Base-by-base conservation (phyloP, 92 coral and sea anemone species). In the Umimayanthus chanpuru region DNA sequence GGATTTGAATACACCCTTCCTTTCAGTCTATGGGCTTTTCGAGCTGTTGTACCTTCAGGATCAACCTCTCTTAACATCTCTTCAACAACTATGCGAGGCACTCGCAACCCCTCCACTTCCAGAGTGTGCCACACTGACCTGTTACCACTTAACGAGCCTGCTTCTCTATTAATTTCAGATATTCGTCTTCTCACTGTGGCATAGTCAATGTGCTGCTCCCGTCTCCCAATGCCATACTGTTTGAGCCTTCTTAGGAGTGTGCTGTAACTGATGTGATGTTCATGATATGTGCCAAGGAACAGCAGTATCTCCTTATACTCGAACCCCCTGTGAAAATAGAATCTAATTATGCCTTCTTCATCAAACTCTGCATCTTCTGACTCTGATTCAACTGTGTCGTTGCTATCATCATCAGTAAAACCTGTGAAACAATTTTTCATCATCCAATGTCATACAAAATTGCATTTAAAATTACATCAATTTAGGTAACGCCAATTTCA, bases 201-300 rank as follows among this genome's bases (percentile, higher is more conserved):
- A 55, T 87, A 81, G 86, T 87, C 86, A 36, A 87, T 81, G 23
- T 86, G 91, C 80, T 88, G 88, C 58, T 73, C 79, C 75, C 72
- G 81, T 88, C 87, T 88, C n/a, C 76, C 80, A 72, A 91, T 76
- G 71, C 93, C 91, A 88, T 87, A 88, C 83, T 91, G 93, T 90
- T 80, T 88, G 73, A 91, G 85, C 81, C 87, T 80, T 80, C 93
- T 91, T 18, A 85, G 81, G 16, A 91, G 88, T 72, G 94, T 91
- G 82, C 83, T 88, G 90, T 85, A 89, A 89, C 92, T 92, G 71
- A 92, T 86, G 88, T 68, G 81, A 80, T 89, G 85, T 70, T 88
- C 75, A 80, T 91, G 94, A 68, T 85, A 49, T 84, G 80, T 85
- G 82, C 55, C 73, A 88, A 91, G 91, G 64, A 89, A 89, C 81